Evolutionary conservation across 2,888 invertebrate genomes (phyloP).

Genomic region (Steromphala cineraria): DNA sequence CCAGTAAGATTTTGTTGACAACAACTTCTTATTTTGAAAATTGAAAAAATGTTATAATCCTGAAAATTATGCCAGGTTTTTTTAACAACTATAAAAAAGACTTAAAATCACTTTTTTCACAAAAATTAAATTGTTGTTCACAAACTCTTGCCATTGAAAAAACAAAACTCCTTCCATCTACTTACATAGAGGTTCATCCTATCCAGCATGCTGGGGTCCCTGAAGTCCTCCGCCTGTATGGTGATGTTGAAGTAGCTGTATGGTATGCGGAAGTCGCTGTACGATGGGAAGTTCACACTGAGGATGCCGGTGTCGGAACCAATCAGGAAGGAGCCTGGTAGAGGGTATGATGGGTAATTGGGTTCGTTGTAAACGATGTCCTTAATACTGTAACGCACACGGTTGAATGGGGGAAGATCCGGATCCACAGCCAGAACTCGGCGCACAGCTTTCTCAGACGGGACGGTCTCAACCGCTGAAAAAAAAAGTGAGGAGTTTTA

Average conservation of each 20-base stretch:
- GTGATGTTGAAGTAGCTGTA: slow-evolving; percentile 54
- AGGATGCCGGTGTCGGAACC: slow-evolving; percentile 49
- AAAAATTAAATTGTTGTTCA: too few relatives aligned
- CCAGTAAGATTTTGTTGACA: too few relatives aligned
- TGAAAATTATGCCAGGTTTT: too few relatives aligned
- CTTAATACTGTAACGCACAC: slow-evolving; percentile 27
- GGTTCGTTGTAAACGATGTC: slow-evolving; percentile 31
- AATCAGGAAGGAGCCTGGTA: slow-evolving; percentile 52
- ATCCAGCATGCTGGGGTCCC: slow-evolving; percentile 32
- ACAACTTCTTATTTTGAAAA: too few relatives aligned
- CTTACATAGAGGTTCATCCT: slow-evolving; percentile 32
- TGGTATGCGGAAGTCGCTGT: slow-evolving; percentile 42
- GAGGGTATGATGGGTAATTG: slow-evolving; percentile 8
- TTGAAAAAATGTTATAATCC: too few relatives aligned
- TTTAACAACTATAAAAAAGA: too few relatives aligned
- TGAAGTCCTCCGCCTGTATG: slow-evolving; percentile 51
- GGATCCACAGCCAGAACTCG: slow-evolving; percentile 50
- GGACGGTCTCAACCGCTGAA: slow-evolving; percentile 32
- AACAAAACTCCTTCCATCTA: too few relatives aligned
- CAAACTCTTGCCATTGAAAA: too few relatives aligned
- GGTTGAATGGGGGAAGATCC: slow-evolving; percentile 37
- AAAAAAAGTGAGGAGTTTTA: not conserved
- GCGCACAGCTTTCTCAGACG: slow-evolving; percentile 27
- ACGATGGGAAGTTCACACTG: slow-evolving; percentile 43
- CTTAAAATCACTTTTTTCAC: too few relatives aligned